phyloP scores from a whole-genome alignment of 2,113 vertebrate genomes.

The Bucco capensis region DNA sequence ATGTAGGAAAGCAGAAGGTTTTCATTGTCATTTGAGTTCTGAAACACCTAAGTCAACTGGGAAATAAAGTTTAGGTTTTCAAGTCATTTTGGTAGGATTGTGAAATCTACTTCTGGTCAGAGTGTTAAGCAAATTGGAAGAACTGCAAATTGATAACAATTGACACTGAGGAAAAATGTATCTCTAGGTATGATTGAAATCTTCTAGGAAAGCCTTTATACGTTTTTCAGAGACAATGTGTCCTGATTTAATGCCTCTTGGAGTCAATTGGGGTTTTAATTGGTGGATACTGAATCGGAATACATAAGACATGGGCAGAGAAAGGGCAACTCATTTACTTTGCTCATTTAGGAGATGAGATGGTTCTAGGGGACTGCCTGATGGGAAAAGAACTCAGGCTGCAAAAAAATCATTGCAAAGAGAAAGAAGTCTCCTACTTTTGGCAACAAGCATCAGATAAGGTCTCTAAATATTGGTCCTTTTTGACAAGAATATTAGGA shows the following conservation, averaged over 20 bases:
- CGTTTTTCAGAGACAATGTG: background rate
- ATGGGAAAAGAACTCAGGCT: background rate
- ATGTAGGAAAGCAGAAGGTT: background rate
- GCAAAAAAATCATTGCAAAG: background rate
- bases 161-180: background rate
- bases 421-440: background rate
- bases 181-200: background rate
- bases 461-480: background rate
- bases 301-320: background rate
- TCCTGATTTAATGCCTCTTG: background rate
- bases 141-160: background rate
- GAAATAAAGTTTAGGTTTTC: background rate
- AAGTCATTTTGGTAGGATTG: background rate
- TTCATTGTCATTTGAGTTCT: background rate
- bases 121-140: background rate
- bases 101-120: background rate
- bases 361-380: background rate
- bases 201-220: background rate
- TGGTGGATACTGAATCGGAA: background rate
- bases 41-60: background rate
- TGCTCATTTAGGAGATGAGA: constrained; percentile 11
- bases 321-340: constrained; percentile 21
- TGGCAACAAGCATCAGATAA: background rate
- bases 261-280: background rate
- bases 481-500: background rate